These are phyloP conservation scores for Salmo trutta DNA, from an alignment of 2,797 vertebrate genomes.

Conservation along the genomic window DNA sequence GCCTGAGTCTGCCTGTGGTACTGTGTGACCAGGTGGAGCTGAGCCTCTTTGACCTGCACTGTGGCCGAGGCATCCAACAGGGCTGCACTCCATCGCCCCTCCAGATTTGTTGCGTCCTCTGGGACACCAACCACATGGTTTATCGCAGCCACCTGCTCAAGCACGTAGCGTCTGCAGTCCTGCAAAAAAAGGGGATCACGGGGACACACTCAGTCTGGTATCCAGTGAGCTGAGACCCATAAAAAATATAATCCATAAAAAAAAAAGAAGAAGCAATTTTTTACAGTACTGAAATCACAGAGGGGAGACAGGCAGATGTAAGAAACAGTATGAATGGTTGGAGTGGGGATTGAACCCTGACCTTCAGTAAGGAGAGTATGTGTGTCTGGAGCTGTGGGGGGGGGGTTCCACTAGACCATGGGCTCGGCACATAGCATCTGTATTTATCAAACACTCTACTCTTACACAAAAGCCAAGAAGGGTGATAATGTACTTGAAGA, in stretches of 20 bases:
- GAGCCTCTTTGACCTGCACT: slow-evolving; percentile 80
- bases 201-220: background rate
- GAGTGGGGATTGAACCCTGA: too few species aligned
- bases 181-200: slow-evolving; percentile 53
- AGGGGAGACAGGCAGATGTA: background rate
- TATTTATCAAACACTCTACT: too few species aligned
- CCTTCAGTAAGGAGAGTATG: too few species aligned
- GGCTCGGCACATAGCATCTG: too few species aligned
- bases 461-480: too few species aligned
- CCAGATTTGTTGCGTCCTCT: slow-evolving; percentile 14
- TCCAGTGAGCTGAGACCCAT: background rate
- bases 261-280: background rate
- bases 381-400: too few species aligned
- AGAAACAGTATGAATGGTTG: too few species aligned
- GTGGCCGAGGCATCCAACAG: slow-evolving; percentile 77
- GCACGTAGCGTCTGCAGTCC: slow-evolving; percentile 69
- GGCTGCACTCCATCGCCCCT: slow-evolving; percentile 64
- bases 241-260: too few species aligned
- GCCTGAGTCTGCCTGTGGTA: slow-evolving; percentile 76
- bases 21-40: slow-evolving; percentile 75
- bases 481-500: too few species aligned
- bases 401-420: too few species aligned
- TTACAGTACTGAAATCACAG: background rate
- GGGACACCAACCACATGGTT: slow-evolving; percentile 40
- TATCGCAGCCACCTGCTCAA: slow-evolving; percentile 69